Percentiles rank a stretch among this genome's conserved stretches.
These are phyloP conservation scores for Acromyrmex echinatior DNA, from an alignment of 1,140 invertebrate genomes.

Conservation along the genomic window DNA sequence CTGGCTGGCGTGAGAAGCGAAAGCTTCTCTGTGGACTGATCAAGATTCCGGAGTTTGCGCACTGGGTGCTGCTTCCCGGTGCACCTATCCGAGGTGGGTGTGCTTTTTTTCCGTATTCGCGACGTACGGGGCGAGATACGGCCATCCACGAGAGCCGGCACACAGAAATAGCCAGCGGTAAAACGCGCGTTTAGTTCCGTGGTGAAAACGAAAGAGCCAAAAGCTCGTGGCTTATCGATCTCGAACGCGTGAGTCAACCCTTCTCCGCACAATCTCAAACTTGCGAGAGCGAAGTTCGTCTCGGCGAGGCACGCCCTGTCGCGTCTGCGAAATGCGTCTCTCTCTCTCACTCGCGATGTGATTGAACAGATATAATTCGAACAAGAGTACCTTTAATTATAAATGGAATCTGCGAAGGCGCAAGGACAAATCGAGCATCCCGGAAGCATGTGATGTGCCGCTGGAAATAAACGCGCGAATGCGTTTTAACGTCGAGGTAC, in stretches of 20 bases:
- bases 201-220: slow-evolving; percentile 27
- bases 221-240: slow-evolving; percentile 26
- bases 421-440: background rate
- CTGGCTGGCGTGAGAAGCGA: slow-evolving; percentile 4
- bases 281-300: background rate
- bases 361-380: background rate
- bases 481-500: slow-evolving; percentile 16
- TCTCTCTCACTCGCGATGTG: background rate
- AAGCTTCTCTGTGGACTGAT: slow-evolving; percentile 56
- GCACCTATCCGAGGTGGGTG: slow-evolving; percentile 37
- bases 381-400: background rate
- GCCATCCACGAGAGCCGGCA: slow-evolving; percentile 30
- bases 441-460: slow-evolving; percentile 13
- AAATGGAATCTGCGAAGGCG: background rate
- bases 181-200: slow-evolving; percentile 35
- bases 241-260: background rate
- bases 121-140: slow-evolving; percentile 42
- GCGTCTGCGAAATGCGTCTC: background rate
- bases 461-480: slow-evolving; percentile 24
- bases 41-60: slow-evolving; percentile 72
- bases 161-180: slow-evolving; percentile 62
- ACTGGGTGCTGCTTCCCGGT: slow-evolving; percentile 45
- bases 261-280: background rate
- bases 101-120: slow-evolving; percentile 39
- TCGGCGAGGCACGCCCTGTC: slow-evolving; percentile 35